These are phyloP conservation scores for Bombylius discolor DNA, from an alignment of 2,888 invertebrate genomes.

Conservation along the genomic window DNA sequence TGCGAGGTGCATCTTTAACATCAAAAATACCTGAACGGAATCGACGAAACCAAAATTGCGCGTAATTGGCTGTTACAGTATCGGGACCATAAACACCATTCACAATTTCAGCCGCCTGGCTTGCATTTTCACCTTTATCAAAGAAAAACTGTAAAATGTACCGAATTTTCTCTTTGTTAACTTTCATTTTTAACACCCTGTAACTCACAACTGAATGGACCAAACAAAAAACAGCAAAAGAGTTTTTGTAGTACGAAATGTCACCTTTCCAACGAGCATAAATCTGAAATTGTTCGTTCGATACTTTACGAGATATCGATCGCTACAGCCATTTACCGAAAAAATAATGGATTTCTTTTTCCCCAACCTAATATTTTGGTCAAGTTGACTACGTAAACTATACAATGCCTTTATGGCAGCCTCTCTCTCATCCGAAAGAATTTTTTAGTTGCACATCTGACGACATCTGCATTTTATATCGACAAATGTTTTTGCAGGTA, in stretches of 20 bases:
- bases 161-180: conserved; percentile 1
- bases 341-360: too few relatives aligned
- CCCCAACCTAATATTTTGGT: conserved; percentile 15
- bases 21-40: conserved; percentile 2
- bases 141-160: neutral
- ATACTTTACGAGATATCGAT: neutral
- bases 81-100: neutral
- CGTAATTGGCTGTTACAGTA: neutral
- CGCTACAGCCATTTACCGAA: too few relatives aligned
- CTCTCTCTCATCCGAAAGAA: conserved; percentile 15
- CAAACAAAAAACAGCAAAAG: neutral
- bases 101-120: conserved; percentile 3
- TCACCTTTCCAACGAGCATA: neutral
- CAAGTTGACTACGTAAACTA: conserved; percentile 17
- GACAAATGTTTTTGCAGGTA: conserved; percentile 18
- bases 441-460: conserved; percentile 15
- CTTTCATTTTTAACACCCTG: neutral
- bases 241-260: neutral
- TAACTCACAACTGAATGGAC: neutral
- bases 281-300: neutral
- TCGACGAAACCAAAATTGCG: neutral
- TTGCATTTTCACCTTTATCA: neutral
- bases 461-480: conserved; percentile 16
- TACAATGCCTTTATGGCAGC: conserved; percentile 11
- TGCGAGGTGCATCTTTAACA: neutral